Evolutionary conservation across 2,113 vertebrate species (phyloP), one percentile per base, ranked within the genome.

Genomic region (Cyanocitta stelleri): DNA sequence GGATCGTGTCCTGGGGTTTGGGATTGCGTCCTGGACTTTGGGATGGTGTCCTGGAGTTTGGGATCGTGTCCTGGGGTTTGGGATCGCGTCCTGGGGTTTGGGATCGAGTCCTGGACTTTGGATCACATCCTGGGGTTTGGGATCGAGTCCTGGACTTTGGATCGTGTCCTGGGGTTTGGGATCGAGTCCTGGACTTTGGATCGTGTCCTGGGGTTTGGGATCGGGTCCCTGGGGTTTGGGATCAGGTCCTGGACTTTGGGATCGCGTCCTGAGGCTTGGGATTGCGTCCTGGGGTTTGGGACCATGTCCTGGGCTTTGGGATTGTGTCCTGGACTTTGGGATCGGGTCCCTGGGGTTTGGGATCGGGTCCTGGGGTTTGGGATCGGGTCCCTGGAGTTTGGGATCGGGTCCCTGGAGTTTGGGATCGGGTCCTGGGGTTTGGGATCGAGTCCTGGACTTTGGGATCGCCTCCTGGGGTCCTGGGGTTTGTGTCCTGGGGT

Each of bases 121-220:
- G 39, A 11, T 37, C 16, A 1, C 2, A 2, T 63, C 27, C 26
- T 29, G 37, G 17, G 3, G 17, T 3, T 20, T 7, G 8, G 37
- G 59, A 8, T 62, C 8, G 0, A 3, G 17, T 62, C 11, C 59
- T 41, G 37, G 8, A 0, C 2, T 7, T 2, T 3, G 37, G 37
- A 7, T 62, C 2, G 3, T 5, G 11, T 39, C 16, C 35, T 19
- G 35, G 11, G 2, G 24, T 7, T 39, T 4, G 9, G 62, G 62
- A 16, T 64, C 18, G 0, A 0, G 2, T 39, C 8, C 27, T 33
- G 21, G 10, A 20, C 6, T 13, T 6, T 27, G 27, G 37, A 30
- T 63, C 9, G 0, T 8, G 37, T 43, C 39, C 20, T 30, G 35
- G 24, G 2, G 8, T 4, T 29, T 1, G 18, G 17, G 59, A 27